Evolutionary conservation across 2,113 vertebrate genomes (phyloP), one percentile per base, ranked within the genome.

Genomic region (Ptilonorhynchus violaceus): DNA sequence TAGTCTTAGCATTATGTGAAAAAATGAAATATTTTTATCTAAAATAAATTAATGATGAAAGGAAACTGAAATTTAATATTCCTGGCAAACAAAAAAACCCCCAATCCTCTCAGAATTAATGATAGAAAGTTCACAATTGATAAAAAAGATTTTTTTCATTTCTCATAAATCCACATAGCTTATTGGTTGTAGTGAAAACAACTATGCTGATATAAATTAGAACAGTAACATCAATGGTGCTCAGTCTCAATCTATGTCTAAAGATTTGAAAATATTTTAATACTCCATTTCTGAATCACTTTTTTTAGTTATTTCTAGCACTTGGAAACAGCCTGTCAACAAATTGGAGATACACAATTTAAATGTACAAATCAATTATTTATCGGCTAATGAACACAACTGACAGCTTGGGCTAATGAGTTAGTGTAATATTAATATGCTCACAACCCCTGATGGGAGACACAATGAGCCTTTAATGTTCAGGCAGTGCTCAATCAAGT

Each of bases 41-140:
- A 11, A 70, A 63, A 59, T 31, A 67, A 55, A 58, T 28, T 58
- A 12, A 52, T 49, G 18, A 44, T 49, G 16, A n/a, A 80, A 60
- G 2, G 6, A 87, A 84, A 78, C 1, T 8, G 23, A 62, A 82
- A 75, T 72, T 66, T 75, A 30, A 18, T 52, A 15, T 69, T 86
- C 17, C 6, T 42, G 62, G 3, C 2, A 64, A 55, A 50, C 2
- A 55, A 53, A 16, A 27, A 11, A 9, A 2, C 0, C 4, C 39
- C 27, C 12, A 53, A 66, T 24, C 7, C 6, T 2, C 10, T 12
- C 24, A 46, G 10, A 91, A 28, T 35, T 10, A 33, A 39, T 49
- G 3, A 41, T 15, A 37, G 2, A 55, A 59, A 25, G 4, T n/a
- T 59, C 15, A 77, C 47, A 7, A 39, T 9, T 56, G 20, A 64